phyloP scores from a whole-genome alignment of 2,113 vertebrate species.

The Phrynosoma blainvillii region DNA sequence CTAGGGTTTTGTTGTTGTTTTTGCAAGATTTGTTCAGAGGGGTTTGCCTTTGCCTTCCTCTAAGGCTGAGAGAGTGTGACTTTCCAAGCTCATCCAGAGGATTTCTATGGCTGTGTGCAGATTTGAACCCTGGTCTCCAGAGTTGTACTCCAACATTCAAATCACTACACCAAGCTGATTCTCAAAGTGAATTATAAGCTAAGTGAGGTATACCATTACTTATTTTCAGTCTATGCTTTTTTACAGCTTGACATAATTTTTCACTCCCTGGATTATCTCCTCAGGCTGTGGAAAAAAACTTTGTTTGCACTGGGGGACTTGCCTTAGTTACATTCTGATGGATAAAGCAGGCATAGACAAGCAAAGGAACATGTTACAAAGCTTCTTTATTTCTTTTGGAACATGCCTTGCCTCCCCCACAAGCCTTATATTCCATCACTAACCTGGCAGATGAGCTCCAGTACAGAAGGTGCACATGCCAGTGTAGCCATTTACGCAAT shows the following conservation, averaged over 20 bases:
- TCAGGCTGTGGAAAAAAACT: neutral
- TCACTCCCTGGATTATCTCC: neutral
- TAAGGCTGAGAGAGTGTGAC: too few relatives aligned
- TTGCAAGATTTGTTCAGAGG: too few relatives aligned
- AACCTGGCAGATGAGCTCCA: neutral
- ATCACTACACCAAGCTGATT: too few relatives aligned
- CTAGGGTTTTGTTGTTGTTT: too few relatives aligned
- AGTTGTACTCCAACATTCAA: too few relatives aligned
- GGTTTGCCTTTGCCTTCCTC: too few relatives aligned
- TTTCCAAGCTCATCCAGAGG: too few relatives aligned
- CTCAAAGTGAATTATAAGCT: too few relatives aligned
- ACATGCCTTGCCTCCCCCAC: neutral
- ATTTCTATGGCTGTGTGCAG: too few relatives aligned
- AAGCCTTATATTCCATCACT: neutral
- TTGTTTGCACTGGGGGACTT: neutral
- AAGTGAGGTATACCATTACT: too few relatives aligned
- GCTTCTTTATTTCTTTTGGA: neutral
- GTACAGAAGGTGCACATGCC: neutral
- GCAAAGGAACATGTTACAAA: neutral
- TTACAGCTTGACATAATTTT: neutral
- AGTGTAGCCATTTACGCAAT: neutral
- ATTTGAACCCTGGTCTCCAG: too few relatives aligned
- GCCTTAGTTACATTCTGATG: neutral
- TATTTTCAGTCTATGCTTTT: neutral
- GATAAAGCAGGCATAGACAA: neutral